Evolutionary conservation across 1,140 invertebrate genomes (phyloP).

Genomic region (Drosophila bocqueti): DNA sequence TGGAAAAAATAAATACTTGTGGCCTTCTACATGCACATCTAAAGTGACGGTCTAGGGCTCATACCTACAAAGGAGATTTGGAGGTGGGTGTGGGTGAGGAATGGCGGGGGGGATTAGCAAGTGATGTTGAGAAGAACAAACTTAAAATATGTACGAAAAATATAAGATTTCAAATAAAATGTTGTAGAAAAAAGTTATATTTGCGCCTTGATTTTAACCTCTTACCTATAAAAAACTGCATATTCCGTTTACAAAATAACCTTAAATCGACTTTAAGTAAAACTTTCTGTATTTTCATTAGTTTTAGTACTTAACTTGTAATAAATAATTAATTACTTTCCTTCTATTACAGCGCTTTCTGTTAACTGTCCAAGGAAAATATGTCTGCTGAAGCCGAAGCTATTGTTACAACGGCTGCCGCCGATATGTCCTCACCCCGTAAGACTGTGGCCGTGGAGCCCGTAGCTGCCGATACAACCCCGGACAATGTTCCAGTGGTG

Average conservation of each 20-base stretch:
- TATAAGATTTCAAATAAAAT: background rate
- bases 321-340: background rate
- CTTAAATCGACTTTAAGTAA: too few species aligned
- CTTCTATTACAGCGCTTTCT: conserved; percentile 3
- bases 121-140: conserved; percentile 1
- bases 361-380: conserved; percentile 8
- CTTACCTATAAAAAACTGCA: background rate
- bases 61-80: conserved; percentile 57
- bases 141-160: background rate
- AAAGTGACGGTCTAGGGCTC: conserved; percentile 81
- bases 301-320: background rate
- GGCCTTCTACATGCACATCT: conserved; percentile 68
- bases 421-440: conserved; percentile 52
- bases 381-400: conserved; percentile 82
- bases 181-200: background rate
- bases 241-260: background rate
- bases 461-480: conserved; percentile 66
- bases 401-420: conserved; percentile 59
- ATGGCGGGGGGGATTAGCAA: conserved; percentile 3
- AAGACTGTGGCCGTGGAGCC: conserved; percentile 48
- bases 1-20: conserved; percentile 25
- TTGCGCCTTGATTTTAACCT: background rate
- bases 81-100: conserved; percentile 18
- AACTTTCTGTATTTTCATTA: background rate
- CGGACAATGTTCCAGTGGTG: conserved; percentile 37